phyloP scores from a whole-genome alignment of 1,140 invertebrate species.

The Anagrus nilaparvatae region DNA sequence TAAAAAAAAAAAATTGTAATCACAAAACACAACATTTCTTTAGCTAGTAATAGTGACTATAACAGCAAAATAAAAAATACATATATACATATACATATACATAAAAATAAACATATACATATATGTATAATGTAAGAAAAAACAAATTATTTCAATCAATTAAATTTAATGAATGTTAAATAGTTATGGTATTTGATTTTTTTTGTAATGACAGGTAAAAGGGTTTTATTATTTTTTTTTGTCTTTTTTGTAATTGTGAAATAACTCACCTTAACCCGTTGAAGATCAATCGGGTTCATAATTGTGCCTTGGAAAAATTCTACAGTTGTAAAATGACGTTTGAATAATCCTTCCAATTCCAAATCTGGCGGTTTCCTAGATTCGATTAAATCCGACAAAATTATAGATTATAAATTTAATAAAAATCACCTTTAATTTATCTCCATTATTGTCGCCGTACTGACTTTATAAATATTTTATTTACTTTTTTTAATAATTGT shows the following conservation, averaged over 20 bases:
- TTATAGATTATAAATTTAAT: conserved; percentile 25
- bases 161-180: no score
- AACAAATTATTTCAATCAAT: no score
- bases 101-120: conserved; percentile 6
- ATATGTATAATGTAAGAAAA: conserved; percentile 5
- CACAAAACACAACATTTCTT: no score
- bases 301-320: conserved; percentile 99
- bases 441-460: conserved; percentile 10
- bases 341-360: conserved; percentile 98
- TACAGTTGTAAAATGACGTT: conserved; percentile 98
- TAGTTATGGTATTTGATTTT: no score
- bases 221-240: conserved; percentile 8
- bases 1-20: no score
- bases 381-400: conserved; percentile 29
- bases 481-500: conserved; percentile 10
- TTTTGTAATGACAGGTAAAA: no score
- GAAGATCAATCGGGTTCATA: conserved; percentile 98
- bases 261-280: conserved; percentile 91
- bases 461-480: conserved; percentile 13
- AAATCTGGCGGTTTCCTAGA: conserved; percentile 85
- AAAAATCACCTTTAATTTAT: conserved; percentile 27
- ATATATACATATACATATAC: no score
- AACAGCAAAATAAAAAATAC: no score
- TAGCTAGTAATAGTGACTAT: no score
- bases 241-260: no score